Conservation (phyloP, 2,113 vertebrate genomes). For the Chloropsis hardwickii region DNA sequence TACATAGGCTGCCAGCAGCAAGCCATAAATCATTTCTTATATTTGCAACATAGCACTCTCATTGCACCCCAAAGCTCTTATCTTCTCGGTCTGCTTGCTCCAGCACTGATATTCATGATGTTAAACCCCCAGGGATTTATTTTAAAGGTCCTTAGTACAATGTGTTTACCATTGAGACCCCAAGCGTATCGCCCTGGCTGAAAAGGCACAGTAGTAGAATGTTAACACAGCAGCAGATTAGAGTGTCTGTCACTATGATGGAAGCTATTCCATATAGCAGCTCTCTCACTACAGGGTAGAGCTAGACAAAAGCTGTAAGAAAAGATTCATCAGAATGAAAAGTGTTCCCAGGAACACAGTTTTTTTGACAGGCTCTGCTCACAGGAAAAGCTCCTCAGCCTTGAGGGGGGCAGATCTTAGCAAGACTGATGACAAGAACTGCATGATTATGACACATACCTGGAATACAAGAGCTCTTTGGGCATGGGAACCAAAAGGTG, state of each 20-base stretch:
- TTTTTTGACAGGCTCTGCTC: not conserved
- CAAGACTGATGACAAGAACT: not conserved
- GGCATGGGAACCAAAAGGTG: not conserved
- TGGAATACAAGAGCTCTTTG: not conserved
- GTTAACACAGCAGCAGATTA: not conserved
- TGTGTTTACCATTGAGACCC: not conserved
- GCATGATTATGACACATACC: not conserved
- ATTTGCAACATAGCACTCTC: not conserved
- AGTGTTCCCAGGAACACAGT: rapidly evolving
- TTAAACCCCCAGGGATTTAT: not conserved
- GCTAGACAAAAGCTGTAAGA: not conserved
- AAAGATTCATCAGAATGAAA: not conserved
- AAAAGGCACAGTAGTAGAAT: not conserved
- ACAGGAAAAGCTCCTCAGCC: not conserved
- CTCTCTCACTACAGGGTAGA: not conserved
- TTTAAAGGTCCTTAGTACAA: not conserved
- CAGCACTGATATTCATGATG: not conserved
- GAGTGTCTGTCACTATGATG: not conserved
- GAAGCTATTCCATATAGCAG: not conserved
- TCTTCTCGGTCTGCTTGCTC: not conserved
- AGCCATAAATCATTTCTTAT: not conserved
- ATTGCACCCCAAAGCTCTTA: not conserved
- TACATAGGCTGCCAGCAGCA: not conserved
- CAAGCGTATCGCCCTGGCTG: not conserved
- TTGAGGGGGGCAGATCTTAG: not conserved